A percentile compares a stretch with the other conserved stretches of the same genome.
Conservation (phyloP, 2,888 invertebrate genomes). For the Drosophila emarginata region DNA sequence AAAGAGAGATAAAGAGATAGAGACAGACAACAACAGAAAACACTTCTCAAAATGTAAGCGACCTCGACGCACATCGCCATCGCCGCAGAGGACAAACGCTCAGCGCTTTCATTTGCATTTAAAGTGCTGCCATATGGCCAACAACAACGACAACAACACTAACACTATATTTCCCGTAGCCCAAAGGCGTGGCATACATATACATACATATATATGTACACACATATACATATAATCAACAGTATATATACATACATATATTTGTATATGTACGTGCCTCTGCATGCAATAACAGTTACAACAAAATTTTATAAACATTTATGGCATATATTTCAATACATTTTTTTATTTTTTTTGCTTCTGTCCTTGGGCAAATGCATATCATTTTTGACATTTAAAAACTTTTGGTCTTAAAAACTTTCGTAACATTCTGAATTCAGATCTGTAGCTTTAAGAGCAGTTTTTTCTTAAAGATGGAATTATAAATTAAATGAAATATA, state of each 20-base stretch:
- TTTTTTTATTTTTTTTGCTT: slow-evolving; percentile 19
- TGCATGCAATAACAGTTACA: slow-evolving; percentile 29
- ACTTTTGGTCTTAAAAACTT: neutral
- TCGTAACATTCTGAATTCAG: neutral
- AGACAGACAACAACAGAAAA: slow-evolving; percentile 41
- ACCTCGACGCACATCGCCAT: slow-evolving; percentile 65
- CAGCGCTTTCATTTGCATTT: slow-evolving; percentile 70
- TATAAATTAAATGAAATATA: too few species aligned
- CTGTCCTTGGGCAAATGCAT: neutral
- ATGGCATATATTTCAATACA: slow-evolving; percentile 27
- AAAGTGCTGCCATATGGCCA: slow-evolving; percentile 75
- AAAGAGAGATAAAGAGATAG: neutral
- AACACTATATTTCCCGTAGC: slow-evolving; percentile 13
- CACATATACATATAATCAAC: slow-evolving; percentile 2
- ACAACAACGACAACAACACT: slow-evolving; percentile 33
- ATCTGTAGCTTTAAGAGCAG: neutral
- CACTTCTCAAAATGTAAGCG: slow-evolving; percentile 68
- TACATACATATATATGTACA: slow-evolving; percentile 9
- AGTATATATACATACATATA: slow-evolving; percentile 11
- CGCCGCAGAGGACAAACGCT: slow-evolving; percentile 54
- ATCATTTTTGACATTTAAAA: neutral
- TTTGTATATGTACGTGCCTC: slow-evolving; percentile 25
- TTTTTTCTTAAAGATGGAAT: neutral
- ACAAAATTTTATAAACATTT: slow-evolving; percentile 34
- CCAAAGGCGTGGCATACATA: slow-evolving; percentile 27